Evolutionary conservation across 2,888 invertebrate genomes (phyloP), one percentile per base, ranked within the genome.

Genomic region (Calliphora vomitoria): DNA sequence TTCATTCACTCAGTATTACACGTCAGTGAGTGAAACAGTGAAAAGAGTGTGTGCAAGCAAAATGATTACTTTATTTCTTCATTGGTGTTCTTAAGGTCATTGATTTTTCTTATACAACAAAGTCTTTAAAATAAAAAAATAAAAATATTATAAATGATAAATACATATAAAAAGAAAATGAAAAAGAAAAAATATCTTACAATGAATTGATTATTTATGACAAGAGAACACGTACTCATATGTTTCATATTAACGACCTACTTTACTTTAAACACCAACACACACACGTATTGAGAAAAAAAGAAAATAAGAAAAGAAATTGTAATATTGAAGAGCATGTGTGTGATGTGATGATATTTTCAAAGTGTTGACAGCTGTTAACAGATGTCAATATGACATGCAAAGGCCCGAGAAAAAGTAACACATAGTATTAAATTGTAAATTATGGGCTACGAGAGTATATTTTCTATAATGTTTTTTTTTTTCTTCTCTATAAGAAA

Each of bases 151-250:
- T 18, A 55, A 18, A 18, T 35, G 4, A n/a, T 18, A 38, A 8
- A 15, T 15, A 38, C 20, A 71, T 55, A 20, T 25, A 25, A 25
- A 25, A 72, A 18, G n/a, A 10, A 53, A 31, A 50, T 25, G n/a
- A n/a, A n/a, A n/a, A n/a, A n/a, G n/a, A n/a, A 2, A 44, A 71
- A 76, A 81, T 66, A 76, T 78, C 87, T 64, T 74, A 79, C 68
- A 85, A 82, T 75, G 85, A 85, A 87, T 81, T 87, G 87, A 87
- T 87, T 87, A 85, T 85, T 87, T 87, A 87, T 87, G 87, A 87
- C 82, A 85, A 66, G 75, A 47, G 79, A 87, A 79, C 87, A 87
- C 87, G 87, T 87, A 76, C 53, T 85, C 85, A 75, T 71, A 85
- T 85, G 87, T 85, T 85, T 80, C 64, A 55, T 85, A 82, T 87